Evolutionary conservation across 2,797 vertebrate species (phyloP).

Genomic region (Falco rusticolus): DNA sequence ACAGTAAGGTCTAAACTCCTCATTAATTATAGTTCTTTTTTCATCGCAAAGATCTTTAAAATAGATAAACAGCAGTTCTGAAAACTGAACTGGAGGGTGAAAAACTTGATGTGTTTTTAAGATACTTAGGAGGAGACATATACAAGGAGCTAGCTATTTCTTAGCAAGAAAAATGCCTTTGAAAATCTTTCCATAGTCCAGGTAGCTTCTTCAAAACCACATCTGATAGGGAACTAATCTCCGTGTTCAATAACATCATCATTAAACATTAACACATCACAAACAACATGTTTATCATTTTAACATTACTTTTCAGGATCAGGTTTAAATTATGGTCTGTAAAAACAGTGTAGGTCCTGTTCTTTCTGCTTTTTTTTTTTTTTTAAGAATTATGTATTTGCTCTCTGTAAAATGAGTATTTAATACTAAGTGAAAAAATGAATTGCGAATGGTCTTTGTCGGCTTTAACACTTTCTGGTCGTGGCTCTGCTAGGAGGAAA

Average conservation of each 20-base stretch:
- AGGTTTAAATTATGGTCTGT: slow-evolving; percentile 66
- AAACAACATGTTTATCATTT: slow-evolving; percentile 82
- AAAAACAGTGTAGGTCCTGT: slow-evolving; percentile 35
- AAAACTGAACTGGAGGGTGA: slow-evolving; percentile 31
- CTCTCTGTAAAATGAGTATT: slow-evolving; percentile 39
- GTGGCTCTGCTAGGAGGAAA: background rate
- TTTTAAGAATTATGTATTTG: slow-evolving; percentile 49
- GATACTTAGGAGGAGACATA: slow-evolving; percentile 73
- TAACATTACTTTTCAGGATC: slow-evolving; percentile 72
- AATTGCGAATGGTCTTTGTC: background rate
- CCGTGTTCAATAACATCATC: slow-evolving; percentile 82
- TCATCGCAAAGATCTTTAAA: slow-evolving; percentile 49
- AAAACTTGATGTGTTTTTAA: slow-evolving; percentile 67
- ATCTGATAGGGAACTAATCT: slow-evolving; percentile 86
- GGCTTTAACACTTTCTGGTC: slow-evolving; percentile 32
- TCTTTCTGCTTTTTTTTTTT: slow-evolving; percentile 7
- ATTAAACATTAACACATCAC: slow-evolving; percentile 85
- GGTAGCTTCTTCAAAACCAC: slow-evolving; percentile 83
- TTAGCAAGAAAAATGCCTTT: slow-evolving; percentile 83
- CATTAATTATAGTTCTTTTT: slow-evolving; percentile 49
- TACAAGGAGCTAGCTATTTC: slow-evolving; percentile 79
- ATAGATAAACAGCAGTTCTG: slow-evolving; percentile 49
- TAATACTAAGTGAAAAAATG: slow-evolving; percentile 41
- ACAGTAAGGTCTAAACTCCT: background rate
- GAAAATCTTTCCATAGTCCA: slow-evolving; percentile 74